phyloP scores from a whole-genome alignment of 2,888 invertebrate species.

The Lycia hirtaria region DNA sequence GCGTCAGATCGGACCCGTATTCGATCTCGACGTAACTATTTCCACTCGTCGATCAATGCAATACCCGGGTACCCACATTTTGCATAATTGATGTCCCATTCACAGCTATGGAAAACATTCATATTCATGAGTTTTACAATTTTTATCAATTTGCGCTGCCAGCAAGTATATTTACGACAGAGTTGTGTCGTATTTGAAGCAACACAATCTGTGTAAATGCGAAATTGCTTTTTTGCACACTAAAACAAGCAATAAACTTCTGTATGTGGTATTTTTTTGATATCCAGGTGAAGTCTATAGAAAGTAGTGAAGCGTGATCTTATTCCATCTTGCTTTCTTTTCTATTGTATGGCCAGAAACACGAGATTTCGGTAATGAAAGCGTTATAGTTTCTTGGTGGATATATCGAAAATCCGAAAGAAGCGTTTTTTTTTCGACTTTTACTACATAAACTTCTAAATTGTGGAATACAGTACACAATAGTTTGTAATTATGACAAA shows the following conservation, averaged over 20 bases:
- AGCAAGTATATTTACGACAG: constrained; percentile 77
- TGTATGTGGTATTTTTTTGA: too few relatives aligned
- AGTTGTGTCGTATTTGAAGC: constrained; percentile 70
- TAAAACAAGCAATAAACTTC: not conserved
- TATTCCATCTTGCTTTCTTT: too few relatives aligned
- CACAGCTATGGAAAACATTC: constrained; percentile 76
- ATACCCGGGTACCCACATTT: constrained; percentile 69
- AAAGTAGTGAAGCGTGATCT: not conserved
- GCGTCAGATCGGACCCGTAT: constrained; percentile 35
- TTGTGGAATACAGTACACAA: too few relatives aligned
- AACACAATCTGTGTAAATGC: constrained; percentile 78
- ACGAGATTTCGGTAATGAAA: too few relatives aligned
- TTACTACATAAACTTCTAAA: too few relatives aligned
- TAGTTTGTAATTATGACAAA: too few relatives aligned
- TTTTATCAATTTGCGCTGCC: constrained; percentile 79
- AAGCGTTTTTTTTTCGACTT: too few relatives aligned
- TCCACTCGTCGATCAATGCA: constrained; percentile 71
- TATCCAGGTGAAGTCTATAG: not conserved
- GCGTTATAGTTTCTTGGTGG: too few relatives aligned
- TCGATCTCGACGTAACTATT: constrained; percentile 39
- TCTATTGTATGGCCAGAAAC: too few relatives aligned
- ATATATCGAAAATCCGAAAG: too few relatives aligned
- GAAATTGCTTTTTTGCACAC: constrained; percentile 36
- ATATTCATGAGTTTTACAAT: constrained; percentile 83
- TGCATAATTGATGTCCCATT: constrained; percentile 84